Percentiles rank a stretch among this genome's conserved stretches.
Evolutionary conservation across 2,797 vertebrate species (phyloP).

Genomic region (Vireo griseus): DNA sequence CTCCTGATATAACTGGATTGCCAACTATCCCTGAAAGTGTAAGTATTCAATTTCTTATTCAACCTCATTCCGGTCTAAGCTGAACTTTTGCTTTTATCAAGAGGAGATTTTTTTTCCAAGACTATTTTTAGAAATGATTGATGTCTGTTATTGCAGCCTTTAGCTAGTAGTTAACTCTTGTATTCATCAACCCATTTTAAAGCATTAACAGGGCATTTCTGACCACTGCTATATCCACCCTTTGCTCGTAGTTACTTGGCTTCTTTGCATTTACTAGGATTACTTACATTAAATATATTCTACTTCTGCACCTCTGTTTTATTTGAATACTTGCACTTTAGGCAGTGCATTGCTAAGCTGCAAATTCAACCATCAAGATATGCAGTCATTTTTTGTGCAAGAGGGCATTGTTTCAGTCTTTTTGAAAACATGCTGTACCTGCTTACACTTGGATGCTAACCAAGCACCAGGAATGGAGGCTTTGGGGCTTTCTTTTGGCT

Average conservation of each 20-base stretch:
- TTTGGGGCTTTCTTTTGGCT: neutral
- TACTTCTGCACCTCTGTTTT: neutral
- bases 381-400: neutral
- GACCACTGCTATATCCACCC: neutral
- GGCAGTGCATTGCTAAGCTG: neutral
- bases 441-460: neutral
- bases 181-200: neutral
- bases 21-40: constrained; percentile 98
- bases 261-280: neutral
- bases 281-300: neutral
- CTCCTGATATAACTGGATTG: constrained; percentile 92
- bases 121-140: neutral
- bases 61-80: neutral
- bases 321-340: neutral
- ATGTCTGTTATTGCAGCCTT: constrained; percentile 19
- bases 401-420: neutral
- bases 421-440: neutral
- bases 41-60: constrained; percentile 75
- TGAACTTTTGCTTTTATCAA: neutral
- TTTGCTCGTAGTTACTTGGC: neutral
- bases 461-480: neutral
- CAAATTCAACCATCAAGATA: neutral
- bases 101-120: neutral
- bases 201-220: neutral
- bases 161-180: neutral